Evolutionary conservation across 2,888 invertebrate species (phyloP), one percentile per base, ranked within the genome.

Genomic region (Agrilus cyanescens): DNA sequence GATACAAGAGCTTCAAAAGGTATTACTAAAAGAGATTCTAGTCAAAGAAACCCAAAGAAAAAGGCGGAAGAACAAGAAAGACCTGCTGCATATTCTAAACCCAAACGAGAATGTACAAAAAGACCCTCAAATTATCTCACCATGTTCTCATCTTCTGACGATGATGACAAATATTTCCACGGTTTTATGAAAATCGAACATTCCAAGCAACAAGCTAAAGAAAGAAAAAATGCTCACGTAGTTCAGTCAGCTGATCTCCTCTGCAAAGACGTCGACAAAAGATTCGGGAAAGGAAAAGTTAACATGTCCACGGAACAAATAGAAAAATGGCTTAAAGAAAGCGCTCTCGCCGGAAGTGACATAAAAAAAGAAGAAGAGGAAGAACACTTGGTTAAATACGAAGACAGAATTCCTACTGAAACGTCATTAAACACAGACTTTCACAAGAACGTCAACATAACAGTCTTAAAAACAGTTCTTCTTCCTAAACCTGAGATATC

Each of bases 261-360:
- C 12, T 53, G 49, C 18, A 64, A 65, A 53, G 65, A 63, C 37
- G 55, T 67, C 1, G 63, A 63, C 13, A 59, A 67, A 37, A 57
- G 66, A 13, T 69, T 61, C 45, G 65, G 72, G 16, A 73, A 78
- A 57, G 76, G 74, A 13, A 75, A 78, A 56, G 77, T 80, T 0
- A 80, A 80, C 54, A 78, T 80, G 79, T 78, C 80, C 0, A 77
- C 74, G 31, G 80, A 79, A 53, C 77, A 78, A 59, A 80, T 80
- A 34, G 78, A 80, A 50, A 78, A 79, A 53, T 80, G 80, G 80
- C 53, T 66, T 8, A 68, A 70, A 47, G 63, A 63, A 16, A 67
- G 63, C 32, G 66, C 62, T 1, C 47, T 66, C 50, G 67, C 68
- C 1, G 63, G 63, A 12, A 60, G 57, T 43, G 55, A 55, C 14